A percentile compares a stretch with the other conserved stretches of the same genome.
Conservation (phyloP, 2,113 vertebrate genomes). For the Lepisosteus oculatus region DNA sequence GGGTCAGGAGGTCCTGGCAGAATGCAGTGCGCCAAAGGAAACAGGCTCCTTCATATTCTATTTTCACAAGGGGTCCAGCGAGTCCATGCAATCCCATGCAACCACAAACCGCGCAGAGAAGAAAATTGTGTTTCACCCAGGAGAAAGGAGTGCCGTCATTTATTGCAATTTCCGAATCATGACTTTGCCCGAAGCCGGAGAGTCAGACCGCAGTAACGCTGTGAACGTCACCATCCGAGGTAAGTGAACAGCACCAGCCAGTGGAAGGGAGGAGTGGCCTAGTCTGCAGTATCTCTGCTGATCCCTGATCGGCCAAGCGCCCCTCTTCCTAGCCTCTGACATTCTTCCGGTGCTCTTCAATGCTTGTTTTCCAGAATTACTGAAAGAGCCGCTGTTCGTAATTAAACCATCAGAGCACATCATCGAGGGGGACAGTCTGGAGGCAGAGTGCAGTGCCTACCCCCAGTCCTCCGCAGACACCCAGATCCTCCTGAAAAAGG, state of each 20-base stretch:
- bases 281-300: too few species aligned
- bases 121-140: not conserved
- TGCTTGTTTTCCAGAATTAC: not conserved
- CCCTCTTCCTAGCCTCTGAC: too few species aligned
- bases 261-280: too few species aligned
- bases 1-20: constrained; percentile 40
- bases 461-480: rapidly evolving
- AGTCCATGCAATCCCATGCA: rapidly evolving
- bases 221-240: constrained; percentile 44
- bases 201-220: constrained; percentile 37
- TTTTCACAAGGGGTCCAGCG: constrained; percentile 33
- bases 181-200: rapidly evolving
- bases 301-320: too few species aligned
- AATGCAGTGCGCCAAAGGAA: constrained; percentile 47
- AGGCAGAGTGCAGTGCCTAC: constrained; percentile 36
- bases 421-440: constrained; percentile 58
- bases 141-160: constrained; percentile 28
- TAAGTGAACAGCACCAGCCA: constrained; percentile 24
- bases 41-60: constrained; percentile 37
- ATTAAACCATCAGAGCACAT: constrained; percentile 38
- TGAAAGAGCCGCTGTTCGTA: constrained; percentile 27
- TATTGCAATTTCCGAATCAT: constrained; percentile 48
- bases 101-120: not conserved
- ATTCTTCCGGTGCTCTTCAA: too few species aligned
- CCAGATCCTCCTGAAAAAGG: constrained; percentile 34